A percentile compares a stretch with the other conserved stretches of the same genome.
These are phyloP conservation scores for Apamea crenata DNA, from an alignment of 2,888 invertebrate genomes.

Conservation along the genomic window DNA sequence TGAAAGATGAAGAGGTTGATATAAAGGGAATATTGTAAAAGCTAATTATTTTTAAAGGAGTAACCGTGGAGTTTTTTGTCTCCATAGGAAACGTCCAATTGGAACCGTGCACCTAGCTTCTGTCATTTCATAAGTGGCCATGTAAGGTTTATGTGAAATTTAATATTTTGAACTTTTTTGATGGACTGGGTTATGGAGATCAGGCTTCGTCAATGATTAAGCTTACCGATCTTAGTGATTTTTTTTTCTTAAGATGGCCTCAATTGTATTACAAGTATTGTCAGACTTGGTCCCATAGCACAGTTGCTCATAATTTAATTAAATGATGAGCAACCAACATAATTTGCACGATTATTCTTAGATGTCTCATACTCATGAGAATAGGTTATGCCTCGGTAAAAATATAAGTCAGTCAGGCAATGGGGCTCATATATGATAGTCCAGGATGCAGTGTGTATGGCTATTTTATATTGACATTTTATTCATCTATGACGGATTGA, in stretches of 20 bases:
- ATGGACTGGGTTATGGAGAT: not conserved
- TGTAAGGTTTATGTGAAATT: not conserved
- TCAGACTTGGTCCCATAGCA: not conserved
- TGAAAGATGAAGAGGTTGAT: not conserved
- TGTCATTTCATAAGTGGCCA: no score
- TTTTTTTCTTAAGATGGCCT: not conserved
- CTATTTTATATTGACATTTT: not conserved
- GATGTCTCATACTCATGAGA: not conserved
- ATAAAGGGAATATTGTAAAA: not conserved
- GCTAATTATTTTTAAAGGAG: not conserved
- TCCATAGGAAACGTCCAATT: not conserved
- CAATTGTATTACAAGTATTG: not conserved
- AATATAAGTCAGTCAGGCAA: not conserved
- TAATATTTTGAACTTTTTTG: not conserved
- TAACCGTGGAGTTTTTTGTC: not conserved
- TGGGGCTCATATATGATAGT: not conserved
- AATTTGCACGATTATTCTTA: not conserved
- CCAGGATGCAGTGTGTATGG: not conserved
- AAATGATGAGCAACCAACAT: not conserved
- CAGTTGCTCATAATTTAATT: not conserved
- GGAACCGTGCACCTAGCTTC: not conserved
- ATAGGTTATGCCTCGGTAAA: not conserved
- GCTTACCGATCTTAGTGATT: not conserved
- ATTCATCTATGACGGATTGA: not conserved
- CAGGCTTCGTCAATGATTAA: no score